Evolutionary conservation across 2,888 invertebrate species (phyloP).

Genomic region (Nomada goodeniana): DNA sequence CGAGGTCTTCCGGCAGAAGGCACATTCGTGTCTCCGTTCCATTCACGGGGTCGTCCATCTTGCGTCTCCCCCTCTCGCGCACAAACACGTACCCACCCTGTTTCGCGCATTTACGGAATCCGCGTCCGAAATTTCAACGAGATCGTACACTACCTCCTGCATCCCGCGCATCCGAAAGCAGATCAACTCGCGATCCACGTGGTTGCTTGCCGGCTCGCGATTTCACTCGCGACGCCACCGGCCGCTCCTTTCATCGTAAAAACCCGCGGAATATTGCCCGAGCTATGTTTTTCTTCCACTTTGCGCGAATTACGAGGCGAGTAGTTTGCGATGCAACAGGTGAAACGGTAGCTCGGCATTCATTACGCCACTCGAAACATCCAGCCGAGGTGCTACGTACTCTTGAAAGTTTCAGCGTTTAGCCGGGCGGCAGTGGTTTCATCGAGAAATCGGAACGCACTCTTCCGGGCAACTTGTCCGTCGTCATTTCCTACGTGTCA

Average conservation of each 20-base stretch:
- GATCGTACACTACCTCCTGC: conserved; percentile 23
- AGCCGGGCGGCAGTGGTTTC: conserved; percentile 8
- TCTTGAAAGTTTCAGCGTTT: conserved; percentile 1
- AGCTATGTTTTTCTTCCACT: not conserved
- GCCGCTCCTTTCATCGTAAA: not conserved
- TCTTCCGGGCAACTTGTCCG: conserved; percentile 57
- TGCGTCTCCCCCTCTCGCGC: conserved; percentile 23
- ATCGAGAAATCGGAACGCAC: conserved; percentile 59
- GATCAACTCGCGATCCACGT: not conserved
- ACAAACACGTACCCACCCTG: not conserved
- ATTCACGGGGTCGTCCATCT: conserved; percentile 56
- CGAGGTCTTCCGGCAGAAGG: conserved; percentile 72
- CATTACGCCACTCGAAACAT: conserved; percentile 25
- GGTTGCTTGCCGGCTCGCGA: not conserved
- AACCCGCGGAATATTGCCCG: not conserved
- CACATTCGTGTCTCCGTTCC: conserved; percentile 61
- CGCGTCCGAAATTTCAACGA: conserved; percentile 1
- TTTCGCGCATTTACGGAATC: conserved; percentile 18
- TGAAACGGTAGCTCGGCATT: conserved; percentile 35
- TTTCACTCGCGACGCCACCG: not conserved
- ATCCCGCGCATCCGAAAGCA: not conserved
- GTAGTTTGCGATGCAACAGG: conserved; percentile 61
- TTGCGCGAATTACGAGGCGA: conserved; percentile 20
- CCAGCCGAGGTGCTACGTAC: not conserved
- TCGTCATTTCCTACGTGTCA: conserved; percentile 52